Percentiles rank a stretch among this genome's conserved stretches.
Evolutionary conservation across 2,797 vertebrate species (phyloP).

Genomic region (Peromyscus melanophrys): DNA sequence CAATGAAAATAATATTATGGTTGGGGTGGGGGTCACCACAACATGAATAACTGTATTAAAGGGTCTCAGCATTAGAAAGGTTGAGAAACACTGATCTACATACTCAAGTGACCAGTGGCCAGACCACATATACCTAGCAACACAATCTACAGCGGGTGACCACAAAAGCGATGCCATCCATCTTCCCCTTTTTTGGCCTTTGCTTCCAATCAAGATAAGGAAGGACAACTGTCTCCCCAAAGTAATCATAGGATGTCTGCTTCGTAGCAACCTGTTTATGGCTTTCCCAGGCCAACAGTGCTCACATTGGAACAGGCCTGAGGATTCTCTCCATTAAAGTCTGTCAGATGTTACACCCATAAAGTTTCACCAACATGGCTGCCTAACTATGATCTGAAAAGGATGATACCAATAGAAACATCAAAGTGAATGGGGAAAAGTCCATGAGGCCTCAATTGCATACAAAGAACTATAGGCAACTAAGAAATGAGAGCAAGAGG

Average conservation of each 20-base stretch:
- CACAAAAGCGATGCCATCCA: neutral
- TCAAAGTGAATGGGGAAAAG: neutral
- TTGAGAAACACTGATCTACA: neutral
- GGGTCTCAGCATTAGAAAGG: neutral
- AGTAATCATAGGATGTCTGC: neutral
- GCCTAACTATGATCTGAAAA: neutral
- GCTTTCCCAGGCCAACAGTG: neutral
- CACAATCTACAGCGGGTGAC: neutral
- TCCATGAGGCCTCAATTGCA: neutral
- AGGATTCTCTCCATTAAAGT: neutral
- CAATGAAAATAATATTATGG: neutral
- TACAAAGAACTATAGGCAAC: neutral
- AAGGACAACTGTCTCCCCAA: neutral
- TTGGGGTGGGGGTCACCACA: neutral
- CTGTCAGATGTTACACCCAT: no score
- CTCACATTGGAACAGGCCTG: neutral
- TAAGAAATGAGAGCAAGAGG: neutral
- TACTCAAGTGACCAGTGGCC: neutral
- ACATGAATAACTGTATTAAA: neutral
- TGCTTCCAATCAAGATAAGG: constrained; percentile 25
- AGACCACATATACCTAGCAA: neutral
- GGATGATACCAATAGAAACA: neutral
- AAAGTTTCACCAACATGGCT: neutral
- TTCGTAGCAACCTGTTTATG: neutral
- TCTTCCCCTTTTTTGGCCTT: neutral